A percentile compares a stretch with the other conserved stretches of the same genome.
phyloP scores from a whole-genome alignment of 2,888 invertebrate species.

The Reticulitermes lucifugus region DNA sequence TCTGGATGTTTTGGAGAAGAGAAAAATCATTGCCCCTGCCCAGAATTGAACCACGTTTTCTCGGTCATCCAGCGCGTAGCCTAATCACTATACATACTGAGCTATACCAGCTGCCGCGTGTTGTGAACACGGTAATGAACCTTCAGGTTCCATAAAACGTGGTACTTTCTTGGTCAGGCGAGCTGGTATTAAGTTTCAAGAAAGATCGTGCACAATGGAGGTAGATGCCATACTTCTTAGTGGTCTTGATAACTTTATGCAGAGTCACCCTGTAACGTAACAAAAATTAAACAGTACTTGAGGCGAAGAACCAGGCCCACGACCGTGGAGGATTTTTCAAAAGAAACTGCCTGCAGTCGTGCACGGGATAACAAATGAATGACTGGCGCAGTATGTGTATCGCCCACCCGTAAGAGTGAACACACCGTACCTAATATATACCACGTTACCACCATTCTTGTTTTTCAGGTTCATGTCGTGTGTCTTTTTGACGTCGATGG shows the following conservation, averaged over 20 bases:
- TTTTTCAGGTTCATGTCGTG: not conserved
- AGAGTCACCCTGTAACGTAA: not conserved
- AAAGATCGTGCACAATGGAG: too few species aligned
- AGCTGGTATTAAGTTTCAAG: too few species aligned
- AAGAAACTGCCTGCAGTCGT: not conserved
- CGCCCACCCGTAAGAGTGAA: not conserved
- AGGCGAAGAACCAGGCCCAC: not conserved
- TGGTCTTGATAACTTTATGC: not conserved
- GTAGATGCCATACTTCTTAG: too few species aligned
- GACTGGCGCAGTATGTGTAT: not conserved
- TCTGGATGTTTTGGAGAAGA: too few species aligned
- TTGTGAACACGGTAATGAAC: too few species aligned
- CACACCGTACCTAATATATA: not conserved
- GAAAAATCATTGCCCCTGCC: too few species aligned
- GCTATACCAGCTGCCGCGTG: too few species aligned
- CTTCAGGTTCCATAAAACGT: too few species aligned
- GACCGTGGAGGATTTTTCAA: constrained; percentile 19
- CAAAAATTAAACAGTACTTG: not conserved
- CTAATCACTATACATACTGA: too few species aligned
- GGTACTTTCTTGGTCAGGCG: too few species aligned
- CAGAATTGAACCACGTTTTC: too few species aligned
- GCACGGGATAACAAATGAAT: constrained; percentile 19
- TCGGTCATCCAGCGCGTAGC: too few species aligned
- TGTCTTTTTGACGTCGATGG: not conserved
- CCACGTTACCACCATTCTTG: not conserved